Evolutionary conservation across 2,797 vertebrate species (phyloP).

Genomic region (Lates japonicus): DNA sequence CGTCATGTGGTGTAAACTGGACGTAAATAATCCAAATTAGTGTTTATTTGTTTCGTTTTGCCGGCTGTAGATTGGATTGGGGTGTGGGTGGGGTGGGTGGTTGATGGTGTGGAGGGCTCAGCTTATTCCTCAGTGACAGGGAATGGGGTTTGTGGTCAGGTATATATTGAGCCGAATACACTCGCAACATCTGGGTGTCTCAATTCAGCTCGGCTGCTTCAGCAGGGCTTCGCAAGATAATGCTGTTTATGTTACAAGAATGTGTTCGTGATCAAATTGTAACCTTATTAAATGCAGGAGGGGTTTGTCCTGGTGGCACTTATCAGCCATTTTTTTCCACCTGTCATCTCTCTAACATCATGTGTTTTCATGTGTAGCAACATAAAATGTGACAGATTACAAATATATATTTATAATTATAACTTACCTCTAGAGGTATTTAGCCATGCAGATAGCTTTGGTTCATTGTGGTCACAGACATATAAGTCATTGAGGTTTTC

Average conservation of each 20-base stretch:
- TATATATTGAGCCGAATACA: conserved; percentile 52
- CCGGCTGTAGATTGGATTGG: conserved; percentile 77
- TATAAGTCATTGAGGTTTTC: background rate
- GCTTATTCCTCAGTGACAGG: conserved; percentile 52
- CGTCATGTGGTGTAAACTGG: conserved; percentile 76
- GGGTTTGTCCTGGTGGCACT: conserved; percentile 15
- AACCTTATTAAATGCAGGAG: conserved; percentile 26
- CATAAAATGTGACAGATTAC: background rate
- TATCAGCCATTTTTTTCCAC: conserved; percentile 7
- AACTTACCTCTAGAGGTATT: too few relatives aligned
- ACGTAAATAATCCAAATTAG: conserved; percentile 83
- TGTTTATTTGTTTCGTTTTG: conserved; percentile 84
- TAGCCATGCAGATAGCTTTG: background rate
- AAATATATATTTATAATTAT: background rate
- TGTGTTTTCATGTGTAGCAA: background rate
- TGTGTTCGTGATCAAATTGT: conserved; percentile 15
- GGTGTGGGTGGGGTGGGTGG: conserved; percentile 9
- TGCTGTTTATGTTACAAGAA: conserved; percentile 43
- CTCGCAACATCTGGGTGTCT: conserved; percentile 59
- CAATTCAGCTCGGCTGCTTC: conserved; percentile 33
- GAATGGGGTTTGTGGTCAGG: conserved; percentile 59
- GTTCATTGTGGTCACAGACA: background rate
- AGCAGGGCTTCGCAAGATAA: conserved; percentile 34
- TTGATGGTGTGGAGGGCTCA: conserved; percentile 16
- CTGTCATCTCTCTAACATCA: background rate